Evolutionary conservation across 2,797 vertebrate species (phyloP).

Genomic region (Lepilemur septentrionalis): DNA sequence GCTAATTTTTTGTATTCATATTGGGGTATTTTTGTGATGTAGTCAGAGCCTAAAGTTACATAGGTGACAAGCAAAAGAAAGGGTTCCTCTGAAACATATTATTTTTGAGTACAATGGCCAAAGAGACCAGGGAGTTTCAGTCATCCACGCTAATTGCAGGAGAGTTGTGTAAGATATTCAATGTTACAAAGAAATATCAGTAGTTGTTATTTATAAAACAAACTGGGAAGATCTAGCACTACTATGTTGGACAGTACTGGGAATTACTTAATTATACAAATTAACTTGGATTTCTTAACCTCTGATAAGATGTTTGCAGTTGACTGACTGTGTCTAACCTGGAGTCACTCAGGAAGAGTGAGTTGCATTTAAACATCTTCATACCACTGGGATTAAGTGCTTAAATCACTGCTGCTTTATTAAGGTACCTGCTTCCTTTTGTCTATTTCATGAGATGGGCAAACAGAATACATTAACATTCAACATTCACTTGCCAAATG

Average conservation of each 20-base stretch:
- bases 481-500: conserved; percentile 16
- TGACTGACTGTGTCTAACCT: background rate
- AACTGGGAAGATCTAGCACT: background rate
- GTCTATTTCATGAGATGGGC: background rate
- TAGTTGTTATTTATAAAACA: background rate
- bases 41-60: background rate
- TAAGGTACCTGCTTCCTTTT: background rate
- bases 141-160: background rate
- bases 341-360: background rate
- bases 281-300: conserved; percentile 22
- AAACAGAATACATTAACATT: conserved; percentile 50
- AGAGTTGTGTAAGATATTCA: background rate
- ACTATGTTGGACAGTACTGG: background rate
- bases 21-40: background rate
- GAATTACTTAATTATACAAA: conserved; percentile 15
- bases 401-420: background rate
- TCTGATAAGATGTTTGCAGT: background rate
- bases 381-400: background rate
- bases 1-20: background rate
- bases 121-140: background rate
- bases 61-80: background rate
- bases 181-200: background rate
- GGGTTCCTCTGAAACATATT: background rate
- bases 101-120: background rate
- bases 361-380: background rate